phyloP scores from a whole-genome alignment of 2,888 invertebrate genomes.

The Netelia melanura region DNA sequence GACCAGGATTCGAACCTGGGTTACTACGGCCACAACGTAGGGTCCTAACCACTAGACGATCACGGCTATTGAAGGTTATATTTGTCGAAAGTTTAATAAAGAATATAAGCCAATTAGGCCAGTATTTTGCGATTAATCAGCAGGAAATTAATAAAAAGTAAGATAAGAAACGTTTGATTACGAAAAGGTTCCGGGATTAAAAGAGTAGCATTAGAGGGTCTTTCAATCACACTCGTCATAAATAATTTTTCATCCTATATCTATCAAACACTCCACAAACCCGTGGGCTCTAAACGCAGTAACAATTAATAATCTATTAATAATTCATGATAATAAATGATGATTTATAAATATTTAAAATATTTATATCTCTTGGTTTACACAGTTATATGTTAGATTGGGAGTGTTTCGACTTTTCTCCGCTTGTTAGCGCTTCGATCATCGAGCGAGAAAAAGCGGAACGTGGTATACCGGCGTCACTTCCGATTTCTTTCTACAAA shows the following conservation, averaged over 20 bases:
- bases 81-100: background rate
- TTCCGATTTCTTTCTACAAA: constrained; percentile 13
- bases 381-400: background rate
- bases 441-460: background rate
- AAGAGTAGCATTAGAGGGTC: no score
- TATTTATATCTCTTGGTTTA: background rate
- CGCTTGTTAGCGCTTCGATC: constrained; percentile 18
- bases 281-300: no score
- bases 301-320: no score
- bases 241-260: no score
- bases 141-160: background rate
- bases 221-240: no score
- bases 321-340: background rate
- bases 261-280: no score
- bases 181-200: background rate
- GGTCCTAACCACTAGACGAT: constrained; percentile 84
- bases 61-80: constrained; percentile 79
- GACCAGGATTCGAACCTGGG: constrained; percentile 84
- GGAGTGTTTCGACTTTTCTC: background rate
- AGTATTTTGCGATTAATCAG: background rate
- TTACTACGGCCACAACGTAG: constrained; percentile 85
- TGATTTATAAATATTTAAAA: background rate
- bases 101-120: background rate
- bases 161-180: background rate
- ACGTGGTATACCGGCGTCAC: background rate